phyloP scores from a whole-genome alignment of 1,140 invertebrate species.

The Capitella teleta region DNA sequence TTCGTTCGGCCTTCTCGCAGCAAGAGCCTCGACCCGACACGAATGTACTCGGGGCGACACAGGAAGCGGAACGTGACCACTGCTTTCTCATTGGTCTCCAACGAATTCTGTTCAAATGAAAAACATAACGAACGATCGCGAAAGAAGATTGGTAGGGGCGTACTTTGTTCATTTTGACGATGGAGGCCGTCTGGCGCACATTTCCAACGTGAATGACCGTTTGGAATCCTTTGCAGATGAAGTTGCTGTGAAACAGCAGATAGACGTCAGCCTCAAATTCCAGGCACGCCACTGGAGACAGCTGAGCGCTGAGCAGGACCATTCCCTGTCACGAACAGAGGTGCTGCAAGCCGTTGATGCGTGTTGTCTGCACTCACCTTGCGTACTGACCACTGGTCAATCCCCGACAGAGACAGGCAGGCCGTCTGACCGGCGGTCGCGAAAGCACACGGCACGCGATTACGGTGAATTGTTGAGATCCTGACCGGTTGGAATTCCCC shows the following conservation, averaged over 20 bases:
- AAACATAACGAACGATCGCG: neutral
- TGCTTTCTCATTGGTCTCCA: conserved; percentile 72
- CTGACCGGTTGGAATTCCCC: conserved; percentile 68
- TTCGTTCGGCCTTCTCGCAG: conserved; percentile 77
- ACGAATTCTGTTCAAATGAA: conserved; percentile 27
- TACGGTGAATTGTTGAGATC: conserved; percentile 76
- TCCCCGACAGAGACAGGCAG: conserved; percentile 61
- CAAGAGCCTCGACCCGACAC: conserved; percentile 70
- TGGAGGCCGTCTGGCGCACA: conserved; percentile 76
- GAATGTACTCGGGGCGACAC: conserved; percentile 81
- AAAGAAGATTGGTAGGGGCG: neutral
- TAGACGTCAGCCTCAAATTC: conserved; percentile 63
- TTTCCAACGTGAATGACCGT: conserved; percentile 89
- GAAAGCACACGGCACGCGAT: conserved; percentile 73
- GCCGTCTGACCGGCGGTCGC: conserved; percentile 85
- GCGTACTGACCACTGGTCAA: conserved; percentile 50
- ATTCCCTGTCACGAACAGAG: conserved; percentile 40
- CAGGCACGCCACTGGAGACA: conserved; percentile 18
- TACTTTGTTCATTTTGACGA: conserved; percentile 46
- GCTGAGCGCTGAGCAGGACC: conserved; percentile 36
- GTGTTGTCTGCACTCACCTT: conserved; percentile 62
- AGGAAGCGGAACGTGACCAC: conserved; percentile 80
- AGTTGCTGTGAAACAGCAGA: conserved; percentile 72
- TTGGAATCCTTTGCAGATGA: conserved; percentile 79
- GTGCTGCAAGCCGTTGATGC: too few species aligned